Evolutionary conservation across 2,113 vertebrate species (phyloP).

Genomic region (Equus przewalskii): DNA sequence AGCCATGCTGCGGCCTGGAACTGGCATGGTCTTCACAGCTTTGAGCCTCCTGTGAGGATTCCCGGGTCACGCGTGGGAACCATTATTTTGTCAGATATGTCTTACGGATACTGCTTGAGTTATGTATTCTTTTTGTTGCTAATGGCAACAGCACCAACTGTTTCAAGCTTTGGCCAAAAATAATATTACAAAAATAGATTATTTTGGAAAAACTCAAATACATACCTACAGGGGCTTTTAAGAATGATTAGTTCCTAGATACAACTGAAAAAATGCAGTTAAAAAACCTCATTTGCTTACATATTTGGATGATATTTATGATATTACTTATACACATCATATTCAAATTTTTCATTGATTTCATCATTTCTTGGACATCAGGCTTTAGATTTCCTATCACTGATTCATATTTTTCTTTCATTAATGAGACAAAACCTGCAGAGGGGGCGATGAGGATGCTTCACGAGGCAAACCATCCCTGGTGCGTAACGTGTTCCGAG

Average conservation of each 20-base stretch:
- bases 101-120: constrained; percentile 92
- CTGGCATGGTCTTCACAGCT: neutral
- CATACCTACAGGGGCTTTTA: neutral
- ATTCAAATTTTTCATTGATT: neutral
- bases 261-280: neutral
- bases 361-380: neutral
- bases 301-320: neutral
- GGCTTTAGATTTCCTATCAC: neutral
- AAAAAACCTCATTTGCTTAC: constrained; percentile 4
- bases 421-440: neutral
- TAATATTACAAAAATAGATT: constrained; percentile 81
- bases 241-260: neutral
- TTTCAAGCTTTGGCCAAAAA: constrained; percentile 92
- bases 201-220: constrained; percentile 38
- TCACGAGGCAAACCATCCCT: neutral
- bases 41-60: neutral
- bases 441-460: neutral
- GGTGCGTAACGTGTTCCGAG: neutral
- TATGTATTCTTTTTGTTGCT: constrained; percentile 90
- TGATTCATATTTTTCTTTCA: neutral
- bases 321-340: neutral
- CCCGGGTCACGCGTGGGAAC: constrained; percentile 88
- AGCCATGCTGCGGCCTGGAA: constrained; percentile 87
- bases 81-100: constrained; percentile 92
- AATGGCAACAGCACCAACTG: constrained; percentile 91